A percentile compares a stretch with the other conserved stretches of the same genome.
phyloP scores from a whole-genome alignment of 2,113 vertebrate genomes.

The Dromaius novaehollandiae region DNA sequence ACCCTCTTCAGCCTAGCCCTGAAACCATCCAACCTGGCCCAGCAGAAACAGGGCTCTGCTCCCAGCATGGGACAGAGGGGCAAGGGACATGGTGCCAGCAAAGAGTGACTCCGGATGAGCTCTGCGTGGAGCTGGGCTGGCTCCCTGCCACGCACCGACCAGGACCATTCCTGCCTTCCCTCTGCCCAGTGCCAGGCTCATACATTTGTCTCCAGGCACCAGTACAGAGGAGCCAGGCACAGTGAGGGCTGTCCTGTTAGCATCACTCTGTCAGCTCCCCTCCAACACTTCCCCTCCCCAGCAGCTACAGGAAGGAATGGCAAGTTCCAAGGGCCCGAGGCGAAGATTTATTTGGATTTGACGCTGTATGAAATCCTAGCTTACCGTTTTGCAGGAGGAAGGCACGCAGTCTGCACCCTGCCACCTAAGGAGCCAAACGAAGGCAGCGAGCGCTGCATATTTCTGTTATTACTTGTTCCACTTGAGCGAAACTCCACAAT shows the following conservation, averaged over 20 bases:
- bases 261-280: not conserved
- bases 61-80: not conserved
- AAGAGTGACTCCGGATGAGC: too few relatives aligned
- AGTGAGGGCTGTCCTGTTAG: fast-evolving
- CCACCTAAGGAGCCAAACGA: not conserved
- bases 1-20: not conserved
- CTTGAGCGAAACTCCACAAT: not conserved
- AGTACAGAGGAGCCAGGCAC: too few relatives aligned
- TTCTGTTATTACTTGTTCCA: slow-evolving; percentile 38
- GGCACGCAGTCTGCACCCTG: not conserved
- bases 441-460: not conserved
- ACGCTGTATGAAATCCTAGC: not conserved
- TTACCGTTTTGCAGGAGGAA: not conserved
- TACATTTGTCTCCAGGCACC: not conserved
- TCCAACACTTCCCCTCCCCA: not conserved
- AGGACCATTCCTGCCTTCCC: not conserved
- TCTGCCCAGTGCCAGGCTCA: not conserved
- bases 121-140: too few relatives aligned
- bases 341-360: not conserved
- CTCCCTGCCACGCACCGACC: not conserved
- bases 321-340: not conserved
- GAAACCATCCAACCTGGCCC: not conserved
- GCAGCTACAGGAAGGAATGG: not conserved
- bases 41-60: not conserved
- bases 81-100: not conserved